Evolutionary conservation across 1,140 invertebrate genomes (phyloP), one percentile per base, ranked within the genome.

Genomic region (Drosophila neocordata): DNA sequence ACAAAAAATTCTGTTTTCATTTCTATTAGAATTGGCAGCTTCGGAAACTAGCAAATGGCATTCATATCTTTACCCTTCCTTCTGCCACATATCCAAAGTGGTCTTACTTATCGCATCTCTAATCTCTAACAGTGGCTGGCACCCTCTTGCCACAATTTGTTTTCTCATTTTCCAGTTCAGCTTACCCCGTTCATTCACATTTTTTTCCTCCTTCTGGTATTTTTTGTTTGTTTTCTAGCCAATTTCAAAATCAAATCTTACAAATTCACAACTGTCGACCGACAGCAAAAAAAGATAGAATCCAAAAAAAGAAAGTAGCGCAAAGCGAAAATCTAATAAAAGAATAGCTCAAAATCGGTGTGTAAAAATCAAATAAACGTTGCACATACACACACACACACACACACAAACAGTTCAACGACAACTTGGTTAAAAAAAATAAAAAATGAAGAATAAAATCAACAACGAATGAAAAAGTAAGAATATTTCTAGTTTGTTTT

Each of bases 351-450:
- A 87, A 85, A 85, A 87, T 87, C 81, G 81, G 80, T 80, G 74
- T 87, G 78, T 75, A 87, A 87, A 87, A 87, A 87, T 85, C 81
- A 87, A 87, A 81, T 85, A 81, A 85, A 85, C 65, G 81, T 70
- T 85, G 62, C 73, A 69, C 41, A 20, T 15, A 44, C 38, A 41
- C n/a, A 38, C 12, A 34, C 27, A 31, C 12, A n/a, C n/a, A 18
- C 24, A 35, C 24, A 31, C 8, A 8, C 18, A 35, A 31, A 37
- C 11, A 79, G 63, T 79, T 76, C 80, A 76, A 73, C 61, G 71
- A 67, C 71, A 79, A 70, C 81, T 68, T 34, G 56, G 56, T 41
- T 12, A 11, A 13, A 24, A 41, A 11, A n/a, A 11, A 24, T n/a
- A 12, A 15, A 34, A 24, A 24, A 24, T 2, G 4, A 2, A 1